Evolutionary conservation across 2,888 invertebrate species (phyloP), one percentile per base, ranked within the genome.

Genomic region (Hirtodrosophila trivittata): DNA sequence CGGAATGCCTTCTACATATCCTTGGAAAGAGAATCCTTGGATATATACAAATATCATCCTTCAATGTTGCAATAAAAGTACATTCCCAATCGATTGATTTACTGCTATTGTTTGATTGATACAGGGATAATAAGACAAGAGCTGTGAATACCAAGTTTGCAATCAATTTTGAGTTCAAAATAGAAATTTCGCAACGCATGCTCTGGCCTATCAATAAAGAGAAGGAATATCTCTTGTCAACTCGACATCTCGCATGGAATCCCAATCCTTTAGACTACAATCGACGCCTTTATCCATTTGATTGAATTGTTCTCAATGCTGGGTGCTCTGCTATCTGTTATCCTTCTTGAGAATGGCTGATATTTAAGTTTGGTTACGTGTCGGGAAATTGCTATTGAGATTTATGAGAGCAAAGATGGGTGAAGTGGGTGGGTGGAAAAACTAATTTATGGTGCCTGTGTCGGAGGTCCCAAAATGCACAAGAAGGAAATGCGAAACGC

Each of bases 381-480:
- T 38, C 60, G 39, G 56, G 69, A 75, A 72, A 74, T 71, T 70
- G 64, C 59, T 55, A 42, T 55, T 57, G 59, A 52, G n/a, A 67
- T 47, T 39, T 39, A 46, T 55, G 57, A 42, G 51, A 32, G 51
- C 25, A 18, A 45, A n/a, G 28, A n/a, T 4, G 28, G 28, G 5
- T 28, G 28, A 5, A 28, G 7, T 28, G 28, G 28, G 25, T 25
- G 25, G 28, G n/a, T 5, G 28, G 9, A 52, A 16, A 56, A 50
- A 43, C 56, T 67, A 67, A 80, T 77, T 74, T 74, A 71, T 68
- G 52, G 28, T 16, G 10, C 28, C 37, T 12, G 30, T 21, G 37
- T 21, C 30, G 9, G 13, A 28, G 16, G 14, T 49, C 7, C 42
- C 46, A 30, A 38, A n/a, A 16, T 47, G 54, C 26, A 49, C 7